phyloP scores from a whole-genome alignment of 2,113 vertebrate genomes.

The Rhagologus leucostigma region DNA sequence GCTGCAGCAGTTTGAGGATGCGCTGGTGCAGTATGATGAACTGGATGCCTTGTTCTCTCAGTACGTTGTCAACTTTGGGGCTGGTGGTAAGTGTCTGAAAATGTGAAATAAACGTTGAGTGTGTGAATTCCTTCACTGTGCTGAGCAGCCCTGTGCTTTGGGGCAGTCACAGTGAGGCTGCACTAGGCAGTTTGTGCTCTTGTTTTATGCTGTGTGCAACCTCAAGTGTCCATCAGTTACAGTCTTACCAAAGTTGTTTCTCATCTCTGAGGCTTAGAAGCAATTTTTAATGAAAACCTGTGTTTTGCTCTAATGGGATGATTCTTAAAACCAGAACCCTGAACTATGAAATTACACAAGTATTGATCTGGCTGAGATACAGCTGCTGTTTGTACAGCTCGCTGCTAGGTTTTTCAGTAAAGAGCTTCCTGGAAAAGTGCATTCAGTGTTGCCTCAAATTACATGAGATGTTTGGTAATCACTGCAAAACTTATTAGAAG shows the following conservation, averaged over 20 bases:
- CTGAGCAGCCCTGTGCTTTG: background rate
- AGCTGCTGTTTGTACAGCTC: background rate
- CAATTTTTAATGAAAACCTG: background rate
- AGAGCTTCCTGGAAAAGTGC: background rate
- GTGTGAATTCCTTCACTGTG: background rate
- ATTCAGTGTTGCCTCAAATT: background rate
- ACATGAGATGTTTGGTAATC: background rate
- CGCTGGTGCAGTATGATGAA: conserved; percentile 97
- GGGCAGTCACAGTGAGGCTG: background rate
- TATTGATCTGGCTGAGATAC: background rate
- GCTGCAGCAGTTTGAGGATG: conserved; percentile 98
- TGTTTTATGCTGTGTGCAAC: background rate
- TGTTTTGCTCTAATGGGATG: background rate
- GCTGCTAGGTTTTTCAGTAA: background rate
- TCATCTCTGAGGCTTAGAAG: background rate
- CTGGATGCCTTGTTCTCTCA: conserved; percentile 97
- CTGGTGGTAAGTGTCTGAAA: conserved; percentile 82
- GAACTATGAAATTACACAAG: background rate
- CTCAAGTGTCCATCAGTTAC: background rate
- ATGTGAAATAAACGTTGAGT: background rate
- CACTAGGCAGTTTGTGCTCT: background rate
- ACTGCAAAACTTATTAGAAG: background rate
- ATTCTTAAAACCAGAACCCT: background rate
- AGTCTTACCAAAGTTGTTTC: background rate
- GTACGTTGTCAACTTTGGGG: conserved; percentile 96